Percentiles rank a stretch among this genome's conserved stretches.
Conservation (phyloP, 2,113 vertebrate species). For the Corythoichthys haematopterus region DNA sequence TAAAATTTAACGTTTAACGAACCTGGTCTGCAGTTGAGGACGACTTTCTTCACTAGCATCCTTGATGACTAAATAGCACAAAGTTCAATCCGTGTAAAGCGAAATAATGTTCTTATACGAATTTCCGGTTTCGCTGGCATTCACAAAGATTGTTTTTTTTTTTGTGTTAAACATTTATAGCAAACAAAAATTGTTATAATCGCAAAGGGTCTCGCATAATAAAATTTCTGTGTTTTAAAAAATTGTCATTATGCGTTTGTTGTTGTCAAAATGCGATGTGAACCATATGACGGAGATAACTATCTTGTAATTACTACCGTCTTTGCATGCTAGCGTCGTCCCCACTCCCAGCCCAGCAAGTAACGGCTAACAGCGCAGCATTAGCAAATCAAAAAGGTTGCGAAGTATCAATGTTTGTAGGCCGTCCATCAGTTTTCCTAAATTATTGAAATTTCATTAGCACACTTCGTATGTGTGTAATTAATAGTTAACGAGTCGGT, state of each 20-base stretch:
- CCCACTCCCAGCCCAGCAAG: neutral
- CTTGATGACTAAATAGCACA: neutral
- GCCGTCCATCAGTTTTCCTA: neutral
- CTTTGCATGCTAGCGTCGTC: slow-evolving; percentile 7
- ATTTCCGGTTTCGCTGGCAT: slow-evolving; percentile 28
- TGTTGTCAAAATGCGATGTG: neutral
- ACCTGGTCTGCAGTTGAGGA: slow-evolving; percentile 85
- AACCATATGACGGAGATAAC: neutral
- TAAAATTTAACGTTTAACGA: slow-evolving; percentile 27
- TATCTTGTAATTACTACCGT: slow-evolving; percentile 7
- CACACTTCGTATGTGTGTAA: neutral
- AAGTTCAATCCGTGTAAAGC: neutral
- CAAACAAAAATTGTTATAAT: neutral
- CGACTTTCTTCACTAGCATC: slow-evolving; percentile 74
- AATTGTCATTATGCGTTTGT: neutral
- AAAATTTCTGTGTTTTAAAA: neutral
- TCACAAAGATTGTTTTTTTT: neutral
- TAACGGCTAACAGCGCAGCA: slow-evolving; percentile 23
- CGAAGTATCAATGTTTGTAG: neutral
- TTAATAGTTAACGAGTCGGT: neutral
- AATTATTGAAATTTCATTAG: slow-evolving; percentile 2
- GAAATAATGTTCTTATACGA: neutral
- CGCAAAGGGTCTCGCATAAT: neutral
- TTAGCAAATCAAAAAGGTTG: slow-evolving; percentile 20
- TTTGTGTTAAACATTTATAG: neutral